Evolutionary conservation across 1,140 invertebrate species (phyloP).

Genomic region (Halotydeus destructor): DNA sequence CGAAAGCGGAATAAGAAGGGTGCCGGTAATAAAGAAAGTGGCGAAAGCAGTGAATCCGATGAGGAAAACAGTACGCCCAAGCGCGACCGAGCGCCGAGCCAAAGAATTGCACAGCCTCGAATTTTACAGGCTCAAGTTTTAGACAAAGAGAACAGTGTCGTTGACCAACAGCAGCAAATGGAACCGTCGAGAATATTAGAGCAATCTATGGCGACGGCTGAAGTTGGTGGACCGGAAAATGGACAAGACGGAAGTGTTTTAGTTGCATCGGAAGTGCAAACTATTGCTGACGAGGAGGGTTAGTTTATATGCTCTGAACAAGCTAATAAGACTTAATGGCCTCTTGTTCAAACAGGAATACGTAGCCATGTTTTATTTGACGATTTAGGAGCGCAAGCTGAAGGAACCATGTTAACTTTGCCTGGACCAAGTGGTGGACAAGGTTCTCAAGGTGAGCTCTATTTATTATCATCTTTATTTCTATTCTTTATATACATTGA

Average conservation of each 20-base stretch:
- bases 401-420: background rate
- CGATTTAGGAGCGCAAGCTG: too few relatives aligned
- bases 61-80: background rate
- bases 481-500: too few relatives aligned
- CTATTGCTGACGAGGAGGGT: background rate
- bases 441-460: background rate
- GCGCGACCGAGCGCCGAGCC: background rate
- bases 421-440: background rate
- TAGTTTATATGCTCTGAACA: too few relatives aligned
- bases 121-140: background rate
- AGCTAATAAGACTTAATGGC: too few relatives aligned
- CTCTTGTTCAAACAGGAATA: too few relatives aligned
- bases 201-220: constrained; percentile 14
- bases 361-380: too few relatives aligned
- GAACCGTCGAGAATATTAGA: constrained; percentile 14
- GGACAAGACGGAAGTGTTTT: background rate
- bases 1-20: background rate
- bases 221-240: constrained; percentile 1
- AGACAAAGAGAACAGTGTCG: constrained; percentile 2
- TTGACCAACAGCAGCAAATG: constrained; percentile 1
- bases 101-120: background rate
- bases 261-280: background rate
- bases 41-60: background rate
- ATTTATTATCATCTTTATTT: background rate
- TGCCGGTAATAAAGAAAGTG: constrained; percentile 1